Conservation (phyloP, 2,113 vertebrate genomes). For the Paraplagusia blochii region DNA sequence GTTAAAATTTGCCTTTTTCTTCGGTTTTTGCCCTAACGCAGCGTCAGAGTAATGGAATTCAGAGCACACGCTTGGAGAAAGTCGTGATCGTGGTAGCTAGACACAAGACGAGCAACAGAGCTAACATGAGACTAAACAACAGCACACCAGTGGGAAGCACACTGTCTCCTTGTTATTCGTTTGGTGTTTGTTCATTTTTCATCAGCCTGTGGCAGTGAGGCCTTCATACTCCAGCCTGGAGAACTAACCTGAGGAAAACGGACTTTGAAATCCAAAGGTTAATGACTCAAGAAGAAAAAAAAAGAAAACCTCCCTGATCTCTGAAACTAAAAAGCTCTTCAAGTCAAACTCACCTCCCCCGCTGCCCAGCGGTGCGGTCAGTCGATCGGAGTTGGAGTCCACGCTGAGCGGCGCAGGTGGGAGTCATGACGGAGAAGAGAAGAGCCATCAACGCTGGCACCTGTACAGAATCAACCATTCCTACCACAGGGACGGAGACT, state of each 20-base stretch:
- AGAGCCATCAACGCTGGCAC: constrained; percentile 61
- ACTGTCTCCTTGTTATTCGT: constrained; percentile 56
- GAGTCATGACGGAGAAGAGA: constrained; percentile 42
- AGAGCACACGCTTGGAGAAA: constrained; percentile 52
- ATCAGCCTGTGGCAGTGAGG: constrained; percentile 69
- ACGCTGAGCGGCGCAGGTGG: constrained; percentile 7
- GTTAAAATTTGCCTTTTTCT: constrained; percentile 59
- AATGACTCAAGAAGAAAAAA: constrained; percentile 21
- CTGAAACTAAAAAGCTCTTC: constrained; percentile 55
- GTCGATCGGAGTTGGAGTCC: constrained; percentile 31
- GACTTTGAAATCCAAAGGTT: constrained; percentile 67
- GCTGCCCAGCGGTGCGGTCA: constrained; percentile 34
- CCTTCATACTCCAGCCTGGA: constrained; percentile 68
- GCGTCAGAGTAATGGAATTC: constrained; percentile 32
- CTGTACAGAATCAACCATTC: constrained; percentile 80
- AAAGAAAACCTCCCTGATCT: constrained; percentile 45
- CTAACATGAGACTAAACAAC: constrained; percentile 55
- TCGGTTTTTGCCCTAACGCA: constrained; percentile 37
- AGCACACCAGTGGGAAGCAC: constrained; percentile 71
- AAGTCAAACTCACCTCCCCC: constrained; percentile 58
- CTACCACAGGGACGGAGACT: constrained; percentile 66
- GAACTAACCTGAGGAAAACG: constrained; percentile 58
- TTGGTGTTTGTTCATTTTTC: constrained; percentile 29
- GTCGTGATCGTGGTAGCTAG: constrained; percentile 60
- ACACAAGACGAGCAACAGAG: constrained; percentile 39